Percentiles rank a stretch among this genome's conserved stretches.
phyloP scores from a whole-genome alignment of 1,140 invertebrate genomes.

The Ectropis grisescens region DNA sequence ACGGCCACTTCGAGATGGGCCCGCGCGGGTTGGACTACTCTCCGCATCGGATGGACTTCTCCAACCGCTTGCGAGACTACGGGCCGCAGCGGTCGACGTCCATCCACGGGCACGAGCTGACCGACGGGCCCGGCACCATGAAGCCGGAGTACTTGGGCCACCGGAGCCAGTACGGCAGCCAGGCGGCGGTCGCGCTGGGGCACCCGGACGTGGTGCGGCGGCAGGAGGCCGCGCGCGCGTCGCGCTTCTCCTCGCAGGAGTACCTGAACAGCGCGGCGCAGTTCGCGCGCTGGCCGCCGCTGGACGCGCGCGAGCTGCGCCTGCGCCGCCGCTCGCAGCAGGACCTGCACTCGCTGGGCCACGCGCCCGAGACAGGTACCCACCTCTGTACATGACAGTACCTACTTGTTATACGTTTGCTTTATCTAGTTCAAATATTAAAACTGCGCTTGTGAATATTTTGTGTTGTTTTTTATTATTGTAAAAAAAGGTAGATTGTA shows the following conservation, averaged over 20 bases:
- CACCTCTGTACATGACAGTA: not conserved
- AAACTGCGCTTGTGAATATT: too few species aligned
- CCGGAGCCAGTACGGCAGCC: constrained; percentile 46
- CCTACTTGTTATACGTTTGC: too few species aligned
- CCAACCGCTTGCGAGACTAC: constrained; percentile 46
- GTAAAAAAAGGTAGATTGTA: too few species aligned
- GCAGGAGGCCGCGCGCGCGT: constrained; percentile 58
- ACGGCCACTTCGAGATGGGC: constrained; percentile 65
- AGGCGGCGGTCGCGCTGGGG: constrained; percentile 44
- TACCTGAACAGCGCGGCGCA: constrained; percentile 58
- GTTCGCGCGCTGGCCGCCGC: constrained; percentile 49
- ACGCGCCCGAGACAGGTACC: constrained; percentile 60
- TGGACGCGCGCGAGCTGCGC: constrained; percentile 42
- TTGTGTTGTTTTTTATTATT: too few species aligned
- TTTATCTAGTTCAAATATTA: too few species aligned
- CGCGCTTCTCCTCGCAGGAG: constrained; percentile 65
- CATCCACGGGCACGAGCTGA: constrained; percentile 63
- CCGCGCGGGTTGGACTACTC: constrained; percentile 62
- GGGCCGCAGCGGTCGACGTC: constrained; percentile 60
- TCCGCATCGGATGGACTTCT: constrained; percentile 54
- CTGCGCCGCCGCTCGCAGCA: constrained; percentile 61
- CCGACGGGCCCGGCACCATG: constrained; percentile 52
- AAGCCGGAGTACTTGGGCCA: constrained; percentile 52
- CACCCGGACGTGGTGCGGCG: constrained; percentile 64
- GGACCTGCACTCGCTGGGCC: constrained; percentile 60